Evolutionary conservation across 2,797 vertebrate species (phyloP).

Genomic region (Philypnodon macrostomus): DNA sequence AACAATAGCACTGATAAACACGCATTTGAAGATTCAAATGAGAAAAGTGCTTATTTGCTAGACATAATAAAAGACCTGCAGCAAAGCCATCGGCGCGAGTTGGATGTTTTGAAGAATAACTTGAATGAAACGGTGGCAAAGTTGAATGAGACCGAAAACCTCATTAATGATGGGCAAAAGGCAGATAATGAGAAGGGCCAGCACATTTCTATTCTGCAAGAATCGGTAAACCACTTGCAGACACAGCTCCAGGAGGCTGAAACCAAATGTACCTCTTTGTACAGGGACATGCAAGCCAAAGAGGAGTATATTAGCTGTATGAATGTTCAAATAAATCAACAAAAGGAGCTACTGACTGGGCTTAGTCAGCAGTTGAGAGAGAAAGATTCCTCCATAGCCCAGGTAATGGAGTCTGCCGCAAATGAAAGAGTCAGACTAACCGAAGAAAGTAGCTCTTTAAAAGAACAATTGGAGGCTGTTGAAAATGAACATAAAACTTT

Average conservation of each 20-base stretch:
- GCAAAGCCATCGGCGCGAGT: constrained; percentile 53
- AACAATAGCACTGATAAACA: constrained; percentile 50
- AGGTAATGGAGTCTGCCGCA: constrained; percentile 78
- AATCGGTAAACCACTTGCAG: constrained; percentile 61
- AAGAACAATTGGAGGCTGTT: constrained; percentile 60
- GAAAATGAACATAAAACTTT: constrained; percentile 49
- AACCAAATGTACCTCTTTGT: constrained; percentile 50
- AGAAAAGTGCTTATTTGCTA: constrained; percentile 63
- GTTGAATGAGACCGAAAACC: constrained; percentile 51
- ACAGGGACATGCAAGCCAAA: constrained; percentile 64
- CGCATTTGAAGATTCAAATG: constrained; percentile 36
- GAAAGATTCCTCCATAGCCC: constrained; percentile 78
- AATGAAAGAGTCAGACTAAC: constrained; percentile 78
- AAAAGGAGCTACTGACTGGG: constrained; percentile 80
- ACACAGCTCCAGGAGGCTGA: constrained; percentile 51
- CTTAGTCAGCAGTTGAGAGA: constrained; percentile 83
- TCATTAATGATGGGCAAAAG: constrained; percentile 56
- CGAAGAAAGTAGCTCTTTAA: constrained; percentile 71
- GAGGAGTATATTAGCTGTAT: constrained; percentile 71
- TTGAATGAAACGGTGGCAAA: constrained; percentile 46
- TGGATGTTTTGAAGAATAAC: constrained; percentile 59
- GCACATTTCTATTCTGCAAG: constrained; percentile 58
- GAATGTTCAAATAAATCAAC: constrained; percentile 79
- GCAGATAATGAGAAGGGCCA: constrained; percentile 50
- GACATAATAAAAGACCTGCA: constrained; percentile 65